Percentiles rank a stretch among this genome's conserved stretches.
phyloP scores from a whole-genome alignment of 2,797 vertebrate species.

The Fistularia tabacaria region DNA sequence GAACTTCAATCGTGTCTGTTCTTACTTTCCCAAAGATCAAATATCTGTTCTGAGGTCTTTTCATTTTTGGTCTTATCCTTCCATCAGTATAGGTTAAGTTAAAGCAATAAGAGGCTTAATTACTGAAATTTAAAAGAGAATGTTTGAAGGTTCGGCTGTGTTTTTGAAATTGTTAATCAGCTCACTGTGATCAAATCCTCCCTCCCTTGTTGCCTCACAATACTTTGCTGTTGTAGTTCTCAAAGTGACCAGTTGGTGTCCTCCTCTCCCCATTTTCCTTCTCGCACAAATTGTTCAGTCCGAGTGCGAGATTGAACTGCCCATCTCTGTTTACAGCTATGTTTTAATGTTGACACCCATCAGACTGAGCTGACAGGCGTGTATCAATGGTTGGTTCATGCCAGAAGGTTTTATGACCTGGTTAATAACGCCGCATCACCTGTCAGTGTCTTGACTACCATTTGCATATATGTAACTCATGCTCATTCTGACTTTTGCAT shows the following conservation, averaged over 20 bases:
- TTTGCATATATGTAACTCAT: too few species aligned
- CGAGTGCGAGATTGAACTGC: constrained; percentile 16
- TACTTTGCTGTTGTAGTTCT: constrained; percentile 70
- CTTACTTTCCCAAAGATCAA: too few species aligned
- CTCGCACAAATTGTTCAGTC: background rate
- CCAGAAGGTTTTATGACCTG: too few species aligned
- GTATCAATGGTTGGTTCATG: background rate
- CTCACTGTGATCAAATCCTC: constrained; percentile 14
- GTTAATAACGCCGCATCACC: too few species aligned
- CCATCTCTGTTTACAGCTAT: constrained; percentile 17
- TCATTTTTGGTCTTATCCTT: background rate
- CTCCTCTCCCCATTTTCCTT: constrained; percentile 42
- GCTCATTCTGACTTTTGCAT: too few species aligned
- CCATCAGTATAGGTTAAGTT: too few species aligned
- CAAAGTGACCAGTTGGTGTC: constrained; percentile 78
- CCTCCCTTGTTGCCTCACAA: constrained; percentile 2
- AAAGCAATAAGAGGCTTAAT: too few species aligned
- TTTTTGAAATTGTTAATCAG: constrained; percentile 3
- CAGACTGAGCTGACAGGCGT: too few species aligned
- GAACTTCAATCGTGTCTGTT: too few species aligned
- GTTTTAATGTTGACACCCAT: constrained; percentile 12
- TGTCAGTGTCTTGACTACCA: too few species aligned
- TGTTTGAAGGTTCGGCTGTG: background rate
- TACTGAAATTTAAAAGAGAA: background rate
- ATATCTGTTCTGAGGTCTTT: background rate